phyloP scores from a whole-genome alignment of 2,113 vertebrate genomes.

The Oryzias javanicus region DNA sequence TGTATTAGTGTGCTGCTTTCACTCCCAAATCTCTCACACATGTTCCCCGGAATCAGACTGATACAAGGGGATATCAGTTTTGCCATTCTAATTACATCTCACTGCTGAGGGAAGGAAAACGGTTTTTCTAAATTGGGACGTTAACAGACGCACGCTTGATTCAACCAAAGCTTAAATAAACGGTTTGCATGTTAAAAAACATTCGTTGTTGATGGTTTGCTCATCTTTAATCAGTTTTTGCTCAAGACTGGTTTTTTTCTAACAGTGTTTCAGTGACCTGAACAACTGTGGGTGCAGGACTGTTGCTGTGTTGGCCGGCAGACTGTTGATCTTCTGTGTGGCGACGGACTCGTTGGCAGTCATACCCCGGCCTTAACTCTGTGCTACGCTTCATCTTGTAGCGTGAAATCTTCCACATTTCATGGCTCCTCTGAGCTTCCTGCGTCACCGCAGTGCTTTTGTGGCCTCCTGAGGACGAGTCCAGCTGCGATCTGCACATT shows the following conservation, averaged over 20 bases:
- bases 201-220: constrained; percentile 39
- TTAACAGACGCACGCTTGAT: constrained; percentile 35
- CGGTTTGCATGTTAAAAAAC: constrained; percentile 35
- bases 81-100: constrained; percentile 77
- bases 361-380: constrained; percentile 21
- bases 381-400: constrained; percentile 37
- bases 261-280: constrained; percentile 8
- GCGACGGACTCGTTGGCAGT: constrained; percentile 52
- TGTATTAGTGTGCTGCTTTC: constrained; percentile 66
- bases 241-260: neutral
- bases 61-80: constrained; percentile 77
- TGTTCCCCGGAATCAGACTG: constrained; percentile 75
- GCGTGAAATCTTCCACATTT: constrained; percentile 64
- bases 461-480: neutral
- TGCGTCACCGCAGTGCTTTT: constrained; percentile 40
- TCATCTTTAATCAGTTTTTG: constrained; percentile 26
- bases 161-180: constrained; percentile 45
- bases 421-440: constrained; percentile 54
- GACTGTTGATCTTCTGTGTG: constrained; percentile 47
- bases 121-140: constrained; percentile 64
- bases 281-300: constrained; percentile 42
- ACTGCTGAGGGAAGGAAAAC: constrained; percentile 61
- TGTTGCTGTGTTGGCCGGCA: constrained; percentile 24
- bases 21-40: constrained; percentile 77
- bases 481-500: neutral